Conservation (phyloP, 1,140 invertebrate genomes). For the Papilio glaucus region DNA sequence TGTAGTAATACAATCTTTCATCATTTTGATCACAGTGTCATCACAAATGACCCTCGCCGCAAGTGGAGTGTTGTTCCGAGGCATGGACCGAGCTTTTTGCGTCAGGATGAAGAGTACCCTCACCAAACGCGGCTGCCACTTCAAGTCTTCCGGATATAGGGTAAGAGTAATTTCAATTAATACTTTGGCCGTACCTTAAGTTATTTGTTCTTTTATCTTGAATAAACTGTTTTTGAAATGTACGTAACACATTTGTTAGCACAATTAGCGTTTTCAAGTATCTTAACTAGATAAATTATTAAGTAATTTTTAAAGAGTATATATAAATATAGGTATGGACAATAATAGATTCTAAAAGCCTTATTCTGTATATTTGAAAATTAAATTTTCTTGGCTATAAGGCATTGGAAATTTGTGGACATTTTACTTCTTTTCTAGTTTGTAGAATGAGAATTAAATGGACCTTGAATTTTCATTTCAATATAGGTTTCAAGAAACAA, state of each 20-base stretch:
- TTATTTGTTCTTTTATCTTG: background rate
- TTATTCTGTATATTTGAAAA: slow-evolving; percentile 32
- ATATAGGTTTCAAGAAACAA: slow-evolving; percentile 79
- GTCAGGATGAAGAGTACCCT: slow-evolving; percentile 98
- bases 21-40: slow-evolving; percentile 87
- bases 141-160: slow-evolving; percentile 98
- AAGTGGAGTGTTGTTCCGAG: slow-evolving; percentile 89
- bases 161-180: slow-evolving; percentile 85
- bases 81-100: slow-evolving; percentile 96
- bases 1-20: background rate
- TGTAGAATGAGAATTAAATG: slow-evolving; percentile 71
- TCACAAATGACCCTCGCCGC: slow-evolving; percentile 92
- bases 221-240: no score
- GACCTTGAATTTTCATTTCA: slow-evolving; percentile 80
- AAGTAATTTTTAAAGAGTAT: no score
- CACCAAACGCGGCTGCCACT: slow-evolving; percentile 98
- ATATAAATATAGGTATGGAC: no score
- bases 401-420: slow-evolving; percentile 68
- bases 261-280: no score
- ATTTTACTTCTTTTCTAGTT: slow-evolving; percentile 69
- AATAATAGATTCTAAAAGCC: no score
- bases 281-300: no score
- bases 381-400: slow-evolving; percentile 23
- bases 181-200: slow-evolving; percentile 42
- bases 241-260: no score